Base-by-base conservation (phyloP, 2,797 vertebrate genomes). In the Acrossocheilus wenchowensis region DNA sequence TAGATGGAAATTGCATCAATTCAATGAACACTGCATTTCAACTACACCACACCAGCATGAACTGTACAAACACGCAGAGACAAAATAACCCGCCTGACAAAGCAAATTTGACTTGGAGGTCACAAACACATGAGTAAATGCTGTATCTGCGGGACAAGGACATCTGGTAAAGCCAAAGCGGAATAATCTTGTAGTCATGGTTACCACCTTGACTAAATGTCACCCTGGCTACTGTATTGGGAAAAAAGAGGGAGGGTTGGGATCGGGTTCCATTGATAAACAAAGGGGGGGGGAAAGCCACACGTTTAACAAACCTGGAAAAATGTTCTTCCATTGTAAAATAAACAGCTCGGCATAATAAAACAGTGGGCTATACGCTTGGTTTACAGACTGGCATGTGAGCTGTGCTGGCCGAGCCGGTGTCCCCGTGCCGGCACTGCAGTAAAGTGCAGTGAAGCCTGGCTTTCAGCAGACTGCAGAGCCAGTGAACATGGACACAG, bases 361-460 rank as follows among this genome's bases (percentile, higher is more conserved):
- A 85, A 88, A 78, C 82, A 71, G 48, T 73, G n/a, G 77, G 75
- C 68, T 82, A 69, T 82, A 81, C 66, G 87, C 85, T 86, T 86
- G 86, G 82, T 78, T 88, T 88, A 85, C 86, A 89, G 82, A 52
- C 82, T 88, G 89, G 85, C 84, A 90, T 89, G 79, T 30, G 50
- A 64, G 19, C 19, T n/a, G 64, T 54, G 72, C 68, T 82, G 85
- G 80, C 87, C 71, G 17, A 60, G 82, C 75, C 36, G 34, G 72
- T 87, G 88, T 90, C 82, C 89, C 82, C 41, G 43, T 81, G 75
- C 80, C 69, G 41, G 75, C 81, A 81, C 84, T 66, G 87, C 81
- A 81, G 85, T 89, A 87, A 90, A 90, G 82, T 68, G 88, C 85
- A 88, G 6, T 23, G 85, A 82, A 87, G 88, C 87, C 83, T 89